phyloP scores from a whole-genome alignment of 2,888 invertebrate genomes.

The Ariolimax columbianus region DNA sequence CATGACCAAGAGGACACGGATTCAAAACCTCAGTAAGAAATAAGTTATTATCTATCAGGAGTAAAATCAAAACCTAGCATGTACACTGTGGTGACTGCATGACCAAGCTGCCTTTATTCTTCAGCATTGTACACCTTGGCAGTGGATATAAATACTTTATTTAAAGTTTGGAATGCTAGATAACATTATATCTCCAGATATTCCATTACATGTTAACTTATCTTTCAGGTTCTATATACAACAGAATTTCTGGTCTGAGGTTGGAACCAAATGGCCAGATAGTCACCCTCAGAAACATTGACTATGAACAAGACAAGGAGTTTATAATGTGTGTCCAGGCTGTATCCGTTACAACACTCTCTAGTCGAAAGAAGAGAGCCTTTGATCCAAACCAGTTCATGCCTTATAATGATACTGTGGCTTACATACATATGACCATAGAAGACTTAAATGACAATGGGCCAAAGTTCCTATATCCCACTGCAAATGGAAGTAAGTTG shows the following conservation, averaged over 20 bases:
- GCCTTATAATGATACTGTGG: constrained; percentile 52
- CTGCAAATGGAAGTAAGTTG: constrained; percentile 48
- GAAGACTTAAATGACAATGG: constrained; percentile 68
- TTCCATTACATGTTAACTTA: no score
- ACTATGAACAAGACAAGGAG: constrained; percentile 86
- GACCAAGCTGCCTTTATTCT: no score
- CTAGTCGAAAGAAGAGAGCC: constrained; percentile 70
- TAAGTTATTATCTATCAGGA: no score
- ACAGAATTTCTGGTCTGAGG: constrained; percentile 29
- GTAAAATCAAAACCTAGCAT: no score
- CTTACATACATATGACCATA: constrained; percentile 60
- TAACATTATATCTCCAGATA: no score
- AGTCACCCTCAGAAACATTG: constrained; percentile 81
- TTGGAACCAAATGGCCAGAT: constrained; percentile 57
- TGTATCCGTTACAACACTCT: constrained; percentile 82
- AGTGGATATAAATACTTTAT: no score
- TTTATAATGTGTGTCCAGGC: constrained; percentile 86
- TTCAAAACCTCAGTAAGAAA: no score
- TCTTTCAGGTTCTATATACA: constrained; percentile 25
- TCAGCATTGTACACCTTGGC: no score
- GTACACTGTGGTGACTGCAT: no score
- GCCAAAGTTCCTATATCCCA: constrained; percentile 57
- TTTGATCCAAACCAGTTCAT: constrained; percentile 39
- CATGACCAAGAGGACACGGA: no score
- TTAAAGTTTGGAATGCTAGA: no score